These are phyloP conservation scores for Amyelois transitella DNA, from an alignment of 1,140 invertebrate genomes.

Conservation along the genomic window DNA sequence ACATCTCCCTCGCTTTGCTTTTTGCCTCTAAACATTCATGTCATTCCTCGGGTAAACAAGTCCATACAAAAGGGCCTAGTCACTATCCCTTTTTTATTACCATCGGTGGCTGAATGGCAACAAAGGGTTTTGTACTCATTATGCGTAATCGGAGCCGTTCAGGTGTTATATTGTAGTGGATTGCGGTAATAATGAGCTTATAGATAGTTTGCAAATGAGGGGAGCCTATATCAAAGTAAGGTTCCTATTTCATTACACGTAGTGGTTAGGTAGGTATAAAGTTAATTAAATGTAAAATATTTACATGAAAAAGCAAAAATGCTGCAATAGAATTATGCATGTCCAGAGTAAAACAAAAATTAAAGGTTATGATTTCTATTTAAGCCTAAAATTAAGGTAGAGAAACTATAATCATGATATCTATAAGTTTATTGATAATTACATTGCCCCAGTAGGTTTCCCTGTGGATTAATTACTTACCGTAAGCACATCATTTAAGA, in stretches of 20 bases:
- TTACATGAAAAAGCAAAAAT: no score
- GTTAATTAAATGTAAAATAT: no score
- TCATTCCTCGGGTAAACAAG: slow-evolving; percentile 62
- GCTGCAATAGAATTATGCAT: no score
- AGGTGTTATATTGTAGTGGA: slow-evolving; percentile 62
- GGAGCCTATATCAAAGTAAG: not conserved
- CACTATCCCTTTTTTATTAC: slow-evolving; percentile 65
- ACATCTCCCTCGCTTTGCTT: slow-evolving; percentile 29
- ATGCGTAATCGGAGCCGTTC: slow-evolving; percentile 56
- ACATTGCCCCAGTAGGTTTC: no score
- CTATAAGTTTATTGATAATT: no score
- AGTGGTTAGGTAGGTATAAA: no score
- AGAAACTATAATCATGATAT: no score
- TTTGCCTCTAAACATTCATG: slow-evolving; percentile 59
- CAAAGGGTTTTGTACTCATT: slow-evolving; percentile 65
- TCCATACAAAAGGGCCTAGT: slow-evolving; percentile 46
- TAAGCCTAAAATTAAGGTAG: no score
- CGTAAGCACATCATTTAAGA: no score
- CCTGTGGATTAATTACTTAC: no score
- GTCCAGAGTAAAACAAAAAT: no score
- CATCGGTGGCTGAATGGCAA: slow-evolving; percentile 57
- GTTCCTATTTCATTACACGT: not conserved
- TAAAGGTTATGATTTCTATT: no score
- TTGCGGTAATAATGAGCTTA: slow-evolving; percentile 50
- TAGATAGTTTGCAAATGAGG: slow-evolving; percentile 4